A percentile compares a stretch with the other conserved stretches of the same genome.
phyloP scores from a whole-genome alignment of 2,797 vertebrate genomes.

The Catostomus latipinnis region DNA sequence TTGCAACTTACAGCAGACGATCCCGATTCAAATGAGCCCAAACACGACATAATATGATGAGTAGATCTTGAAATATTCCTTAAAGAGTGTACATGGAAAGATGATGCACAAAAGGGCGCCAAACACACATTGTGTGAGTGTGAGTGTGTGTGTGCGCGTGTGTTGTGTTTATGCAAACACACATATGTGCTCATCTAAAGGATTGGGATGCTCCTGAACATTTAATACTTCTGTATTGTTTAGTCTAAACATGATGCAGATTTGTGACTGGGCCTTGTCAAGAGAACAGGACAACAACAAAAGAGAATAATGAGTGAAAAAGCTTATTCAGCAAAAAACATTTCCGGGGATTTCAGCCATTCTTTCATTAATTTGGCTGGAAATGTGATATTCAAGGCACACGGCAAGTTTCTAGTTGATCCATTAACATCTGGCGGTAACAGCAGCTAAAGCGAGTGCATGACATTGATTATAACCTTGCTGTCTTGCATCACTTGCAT shows the following conservation, averaged over 20 bases:
- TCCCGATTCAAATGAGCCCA: no score
- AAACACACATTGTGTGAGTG: no score
- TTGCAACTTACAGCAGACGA: no score
- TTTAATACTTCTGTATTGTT: no score
- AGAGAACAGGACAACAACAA: background rate
- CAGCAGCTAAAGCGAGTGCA: constrained; percentile 42
- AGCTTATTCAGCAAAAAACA: constrained; percentile 16
- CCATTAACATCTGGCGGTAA: constrained; percentile 55
- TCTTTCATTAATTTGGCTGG: background rate
- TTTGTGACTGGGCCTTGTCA: background rate
- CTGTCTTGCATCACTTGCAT: constrained; percentile 38
- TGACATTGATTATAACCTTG: constrained; percentile 50
- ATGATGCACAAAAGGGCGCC: no score
- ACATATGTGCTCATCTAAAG: background rate
- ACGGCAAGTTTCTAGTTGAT: constrained; percentile 44
- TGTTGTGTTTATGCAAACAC: background rate
- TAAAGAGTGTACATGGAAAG: no score
- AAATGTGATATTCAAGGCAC: constrained; percentile 47
- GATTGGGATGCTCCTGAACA: no score
- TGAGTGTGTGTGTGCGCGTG: no score
- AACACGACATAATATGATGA: no score
- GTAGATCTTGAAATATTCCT: no score
- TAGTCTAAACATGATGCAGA: background rate
- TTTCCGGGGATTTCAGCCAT: background rate
- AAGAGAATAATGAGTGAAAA: constrained; percentile 1